Conservation (phyloP, 2,797 vertebrate species). For the Tokudaia tokunoshimensis region DNA sequence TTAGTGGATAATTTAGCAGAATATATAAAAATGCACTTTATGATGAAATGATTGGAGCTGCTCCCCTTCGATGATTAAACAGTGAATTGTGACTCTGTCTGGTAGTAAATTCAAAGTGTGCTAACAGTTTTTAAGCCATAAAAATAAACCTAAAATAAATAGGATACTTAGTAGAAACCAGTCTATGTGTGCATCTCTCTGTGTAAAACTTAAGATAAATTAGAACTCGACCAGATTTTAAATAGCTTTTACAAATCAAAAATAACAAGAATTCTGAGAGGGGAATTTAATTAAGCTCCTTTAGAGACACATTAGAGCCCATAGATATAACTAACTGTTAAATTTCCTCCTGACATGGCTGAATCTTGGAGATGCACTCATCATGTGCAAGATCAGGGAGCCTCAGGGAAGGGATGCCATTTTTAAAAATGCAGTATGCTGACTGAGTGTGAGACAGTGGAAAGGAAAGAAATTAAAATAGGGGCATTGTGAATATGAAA, state of each 20-base stretch:
- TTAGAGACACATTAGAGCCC: background rate
- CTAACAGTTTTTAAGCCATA: constrained; percentile 63
- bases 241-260: constrained; percentile 28
- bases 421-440: background rate
- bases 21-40: constrained; percentile 44
- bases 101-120: constrained; percentile 61
- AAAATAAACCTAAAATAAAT: background rate
- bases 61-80: constrained; percentile 48
- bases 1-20: constrained; percentile 53
- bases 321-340: background rate
- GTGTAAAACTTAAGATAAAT: background rate
- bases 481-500: background rate
- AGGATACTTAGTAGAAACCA: background rate
- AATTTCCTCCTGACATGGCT: background rate
- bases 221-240: background rate
- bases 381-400: background rate
- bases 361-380: background rate
- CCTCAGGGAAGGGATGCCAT: background rate
- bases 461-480: background rate
- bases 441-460: background rate
- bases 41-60: constrained; percentile 13
- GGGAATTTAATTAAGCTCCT: constrained; percentile 34
- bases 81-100: constrained; percentile 54
- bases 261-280: constrained; percentile 10
- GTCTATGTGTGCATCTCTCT: background rate